Percentiles rank a stretch among this genome's conserved stretches.
These are phyloP conservation scores for Pollenia labialis DNA, from an alignment of 2,888 invertebrate species.

Conservation along the genomic window DNA sequence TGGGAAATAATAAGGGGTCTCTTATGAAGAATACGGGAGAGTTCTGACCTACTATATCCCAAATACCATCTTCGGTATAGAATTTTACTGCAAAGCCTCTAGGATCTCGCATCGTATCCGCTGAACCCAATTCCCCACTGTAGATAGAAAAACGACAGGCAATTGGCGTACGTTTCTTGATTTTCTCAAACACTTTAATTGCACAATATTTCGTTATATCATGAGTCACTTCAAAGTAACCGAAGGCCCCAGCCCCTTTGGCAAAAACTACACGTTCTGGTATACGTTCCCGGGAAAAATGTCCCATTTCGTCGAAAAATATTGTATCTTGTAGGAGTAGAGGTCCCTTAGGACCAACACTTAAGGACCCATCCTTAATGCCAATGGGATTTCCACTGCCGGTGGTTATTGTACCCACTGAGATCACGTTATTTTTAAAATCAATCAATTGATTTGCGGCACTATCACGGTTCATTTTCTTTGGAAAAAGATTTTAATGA, in stretches of 20 bases:
- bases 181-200: slow-evolving; percentile 90
- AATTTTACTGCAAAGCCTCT: slow-evolving; percentile 97
- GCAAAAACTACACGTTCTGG: slow-evolving; percentile 98
- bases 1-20: slow-evolving; percentile 95
- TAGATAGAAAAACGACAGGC: slow-evolving; percentile 93
- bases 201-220: slow-evolving; percentile 92
- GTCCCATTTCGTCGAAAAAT: slow-evolving; percentile 91
- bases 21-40: slow-evolving; percentile 97
- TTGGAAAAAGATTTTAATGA: not conserved
- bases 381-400: slow-evolving; percentile 92
- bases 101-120: slow-evolving; percentile 95
- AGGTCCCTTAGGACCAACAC: slow-evolving; percentile 95
- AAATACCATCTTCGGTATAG: slow-evolving; percentile 95
- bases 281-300: slow-evolving; percentile 96
- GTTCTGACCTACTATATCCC: slow-evolving; percentile 97
- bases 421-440: slow-evolving; percentile 85
- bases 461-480: slow-evolving; percentile 84
- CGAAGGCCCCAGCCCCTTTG: slow-evolving; percentile 96
- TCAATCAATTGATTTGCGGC: slow-evolving; percentile 87
- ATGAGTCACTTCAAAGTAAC: slow-evolving; percentile 94
- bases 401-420: slow-evolving; percentile 87
- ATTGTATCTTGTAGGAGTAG: slow-evolving; percentile 93
- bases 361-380: slow-evolving; percentile 87
- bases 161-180: slow-evolving; percentile 92
- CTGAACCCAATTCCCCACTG: slow-evolving; percentile 95